Base-by-base conservation (phyloP, 2,113 vertebrate genomes). In the Seriola rivoliana region DNA sequence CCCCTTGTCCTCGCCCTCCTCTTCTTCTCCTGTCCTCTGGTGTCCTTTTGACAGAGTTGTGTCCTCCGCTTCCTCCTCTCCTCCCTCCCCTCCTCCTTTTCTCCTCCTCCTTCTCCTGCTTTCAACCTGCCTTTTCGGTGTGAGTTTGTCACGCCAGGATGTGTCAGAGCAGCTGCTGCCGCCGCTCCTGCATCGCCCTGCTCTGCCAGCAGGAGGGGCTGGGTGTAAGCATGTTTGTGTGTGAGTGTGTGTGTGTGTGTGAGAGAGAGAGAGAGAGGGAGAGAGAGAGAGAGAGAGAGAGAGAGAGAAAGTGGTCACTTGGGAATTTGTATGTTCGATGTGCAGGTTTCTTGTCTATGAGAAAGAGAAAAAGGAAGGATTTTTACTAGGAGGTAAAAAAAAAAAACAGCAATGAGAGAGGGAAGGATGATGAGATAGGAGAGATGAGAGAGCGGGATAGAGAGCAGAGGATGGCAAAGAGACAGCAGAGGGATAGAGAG, bases 141-240 rank as follows among this genome's bases (percentile, higher is more conserved):
- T 66, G 73, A 57, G 29, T 46, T 80, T 11, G 74, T 85, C 87
- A 85, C 73, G 36, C 70, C 76, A 75, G 69, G 50, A 76, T 83
- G 71, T 89, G 89, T 86, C 82, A 71, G 78, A 89, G 82, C 82
- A 85, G 86, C 82, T 81, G 83, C 90, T 65, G 72, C 83, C 23
- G 64, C 82, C 8, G 71, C 66, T 88, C 79, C 88, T 91, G 89
- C 88, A 85, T 89, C 87, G 23, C 80, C 79, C 76, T 5, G 72
- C 81, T 82, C 72, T 83, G 81, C 86, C 72, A 59, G 85, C 78
- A 77, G 85, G 69, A 89, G 78, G 80, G 65, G 79, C 86, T 54
- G 79, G 70, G 57, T 78, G 87, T 14, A 42, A 48, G 86, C 36
- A 25, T 79, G 79, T 57, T 3, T 40, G 42, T 48, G 52, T 80